A percentile compares a stretch with the other conserved stretches of the same genome.
These are phyloP conservation scores for Onthophagus taurus DNA, from an alignment of 1,140 invertebrate species.

Conservation along the genomic window DNA sequence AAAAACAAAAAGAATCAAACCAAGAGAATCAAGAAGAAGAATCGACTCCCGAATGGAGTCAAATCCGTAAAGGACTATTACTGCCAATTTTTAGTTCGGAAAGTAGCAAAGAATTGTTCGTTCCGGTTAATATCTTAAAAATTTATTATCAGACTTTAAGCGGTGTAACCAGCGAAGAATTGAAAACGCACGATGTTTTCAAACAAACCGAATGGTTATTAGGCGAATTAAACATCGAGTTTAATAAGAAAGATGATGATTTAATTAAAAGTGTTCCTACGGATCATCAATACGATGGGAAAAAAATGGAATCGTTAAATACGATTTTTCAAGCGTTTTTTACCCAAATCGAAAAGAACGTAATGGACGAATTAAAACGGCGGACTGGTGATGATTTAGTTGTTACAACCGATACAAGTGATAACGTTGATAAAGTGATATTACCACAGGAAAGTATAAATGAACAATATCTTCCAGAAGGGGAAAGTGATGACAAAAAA, in stretches of 20 bases:
- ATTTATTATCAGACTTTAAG: slow-evolving; percentile 34
- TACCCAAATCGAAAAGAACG: slow-evolving; percentile 17
- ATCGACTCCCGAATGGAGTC: slow-evolving; percentile 26
- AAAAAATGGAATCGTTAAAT: slow-evolving; percentile 15
- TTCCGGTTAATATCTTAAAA: slow-evolving; percentile 29
- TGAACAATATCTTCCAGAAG: slow-evolving; percentile 11
- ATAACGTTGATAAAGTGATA: slow-evolving; percentile 16
- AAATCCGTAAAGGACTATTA: slow-evolving; percentile 28
- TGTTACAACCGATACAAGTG: slow-evolving; percentile 13
- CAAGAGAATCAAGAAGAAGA: slow-evolving; percentile 9
- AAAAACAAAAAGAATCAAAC: slow-evolving; percentile 13
- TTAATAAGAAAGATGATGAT: slow-evolving; percentile 24
- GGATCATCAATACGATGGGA: neutral
- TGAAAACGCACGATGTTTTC: slow-evolving; percentile 20
- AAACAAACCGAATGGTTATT: slow-evolving; percentile 33
- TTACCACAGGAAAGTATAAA: slow-evolving; percentile 16
- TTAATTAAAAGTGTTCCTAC: slow-evolving; percentile 13
- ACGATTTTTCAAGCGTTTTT: slow-evolving; percentile 14
- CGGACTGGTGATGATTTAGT: slow-evolving; percentile 18
- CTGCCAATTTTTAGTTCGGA: slow-evolving; percentile 29
- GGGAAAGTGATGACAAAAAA: slow-evolving; percentile 11
- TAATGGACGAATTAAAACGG: slow-evolving; percentile 17
- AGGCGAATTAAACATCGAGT: slow-evolving; percentile 28
- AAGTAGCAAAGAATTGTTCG: slow-evolving; percentile 24
- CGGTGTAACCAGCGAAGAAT: slow-evolving; percentile 20